Evolutionary conservation across 2,888 invertebrate species (phyloP).

Genomic region (Patella caerulea): DNA sequence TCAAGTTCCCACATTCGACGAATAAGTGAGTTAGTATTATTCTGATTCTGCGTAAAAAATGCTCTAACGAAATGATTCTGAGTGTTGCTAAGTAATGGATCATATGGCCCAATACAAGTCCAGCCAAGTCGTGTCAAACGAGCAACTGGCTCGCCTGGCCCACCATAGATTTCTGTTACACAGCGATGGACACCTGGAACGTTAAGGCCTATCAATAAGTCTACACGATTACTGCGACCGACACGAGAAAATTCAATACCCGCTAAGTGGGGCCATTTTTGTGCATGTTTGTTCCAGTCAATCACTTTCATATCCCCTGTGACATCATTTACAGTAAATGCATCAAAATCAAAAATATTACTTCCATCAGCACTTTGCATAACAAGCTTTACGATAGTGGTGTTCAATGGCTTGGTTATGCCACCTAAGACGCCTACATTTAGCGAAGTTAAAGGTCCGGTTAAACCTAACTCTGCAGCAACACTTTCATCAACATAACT

Average conservation of each 20-base stretch:
- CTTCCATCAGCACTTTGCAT: conserved; percentile 5
- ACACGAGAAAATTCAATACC: conserved; percentile 15
- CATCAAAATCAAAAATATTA: background rate
- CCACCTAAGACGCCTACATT: conserved; percentile 12
- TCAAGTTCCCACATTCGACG: background rate
- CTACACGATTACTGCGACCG: conserved; percentile 13
- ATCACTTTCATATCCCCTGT: conserved; percentile 17
- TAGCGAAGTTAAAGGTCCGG: background rate
- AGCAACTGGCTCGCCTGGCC: conserved; percentile 17
- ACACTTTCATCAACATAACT: conserved; percentile 13
- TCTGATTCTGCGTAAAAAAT: background rate
- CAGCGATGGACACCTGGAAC: conserved; percentile 13
- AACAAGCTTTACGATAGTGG: conserved; percentile 1
- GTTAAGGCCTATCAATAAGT: conserved; percentile 22
- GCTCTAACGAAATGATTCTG: background rate
- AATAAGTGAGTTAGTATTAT: background rate
- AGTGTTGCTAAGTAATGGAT: background rate
- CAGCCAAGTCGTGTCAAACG: conserved; percentile 23
- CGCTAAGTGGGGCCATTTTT: conserved; percentile 19
- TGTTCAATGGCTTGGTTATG: background rate
- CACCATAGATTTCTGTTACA: conserved; percentile 17
- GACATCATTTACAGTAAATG: conserved; percentile 17
- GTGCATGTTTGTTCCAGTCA: conserved; percentile 11
- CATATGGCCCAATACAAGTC: conserved; percentile 14
- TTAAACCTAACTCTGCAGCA: conserved; percentile 15